Evolutionary conservation across 2,888 invertebrate genomes (phyloP).

Genomic region (Brenthis daphne): DNA sequence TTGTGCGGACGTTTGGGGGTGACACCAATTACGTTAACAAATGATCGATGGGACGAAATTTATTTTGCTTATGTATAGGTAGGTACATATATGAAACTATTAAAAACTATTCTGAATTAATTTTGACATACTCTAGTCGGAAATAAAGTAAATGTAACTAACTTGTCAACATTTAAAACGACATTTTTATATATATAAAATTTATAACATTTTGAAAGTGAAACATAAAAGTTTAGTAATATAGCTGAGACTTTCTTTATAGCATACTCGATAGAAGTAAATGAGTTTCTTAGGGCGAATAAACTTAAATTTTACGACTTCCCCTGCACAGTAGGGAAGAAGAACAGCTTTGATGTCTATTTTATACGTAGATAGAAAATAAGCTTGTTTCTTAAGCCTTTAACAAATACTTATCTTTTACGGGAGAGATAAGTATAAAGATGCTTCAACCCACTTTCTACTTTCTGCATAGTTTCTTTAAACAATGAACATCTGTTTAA

Average conservation of each 20-base stretch:
- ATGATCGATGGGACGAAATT: too few species aligned
- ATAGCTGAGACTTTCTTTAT: constrained; percentile 6
- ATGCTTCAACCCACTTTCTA: not conserved
- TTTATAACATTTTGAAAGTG: not conserved
- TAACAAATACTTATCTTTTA: not conserved
- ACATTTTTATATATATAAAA: too few species aligned
- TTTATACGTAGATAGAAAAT: constrained; percentile 6
- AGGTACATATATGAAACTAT: too few species aligned
- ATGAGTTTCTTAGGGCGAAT: constrained; percentile 25
- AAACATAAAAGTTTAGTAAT: not conserved
- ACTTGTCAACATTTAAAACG: too few species aligned
- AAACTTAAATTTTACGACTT: constrained; percentile 31
- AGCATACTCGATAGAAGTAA: constrained; percentile 19
- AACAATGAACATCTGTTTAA: too few species aligned
- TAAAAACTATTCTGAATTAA: too few species aligned
- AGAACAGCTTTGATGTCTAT: not conserved
- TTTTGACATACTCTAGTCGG: too few species aligned
- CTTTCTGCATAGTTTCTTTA: too few species aligned
- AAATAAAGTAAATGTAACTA: too few species aligned
- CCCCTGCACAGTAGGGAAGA: constrained; percentile 18
- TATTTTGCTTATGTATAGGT: too few species aligned
- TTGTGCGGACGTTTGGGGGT: too few species aligned
- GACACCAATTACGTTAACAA: too few species aligned
- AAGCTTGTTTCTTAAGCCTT: not conserved
- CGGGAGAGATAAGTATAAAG: not conserved